Conservation (phyloP, 2,888 invertebrate species). For the Norana najaformis region DNA sequence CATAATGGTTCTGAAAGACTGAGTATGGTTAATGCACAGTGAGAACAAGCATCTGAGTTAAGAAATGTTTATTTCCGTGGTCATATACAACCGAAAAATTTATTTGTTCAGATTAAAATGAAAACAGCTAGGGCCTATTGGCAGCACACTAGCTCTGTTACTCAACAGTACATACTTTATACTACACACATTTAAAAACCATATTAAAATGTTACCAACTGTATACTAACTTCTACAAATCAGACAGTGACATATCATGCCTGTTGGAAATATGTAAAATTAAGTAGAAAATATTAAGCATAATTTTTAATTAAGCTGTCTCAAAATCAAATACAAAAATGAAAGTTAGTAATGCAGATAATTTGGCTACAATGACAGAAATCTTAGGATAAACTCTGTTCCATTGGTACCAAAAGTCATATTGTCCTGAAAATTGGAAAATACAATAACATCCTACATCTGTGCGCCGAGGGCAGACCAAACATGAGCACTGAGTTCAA, state of each 20-base stretch:
- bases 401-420: neutral
- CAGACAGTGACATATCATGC: neutral
- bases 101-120: conserved; percentile 5
- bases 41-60: neutral
- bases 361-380: neutral
- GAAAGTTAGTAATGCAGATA: conserved; percentile 10
- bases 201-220: conserved; percentile 5
- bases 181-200: neutral
- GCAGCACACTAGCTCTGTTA: neutral
- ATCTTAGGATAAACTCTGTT: neutral
- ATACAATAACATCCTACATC: neutral
- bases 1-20: too few relatives aligned
- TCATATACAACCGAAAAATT: neutral
- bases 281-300: conserved; percentile 9
- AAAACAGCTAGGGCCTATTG: neutral
- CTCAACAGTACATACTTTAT: neutral
- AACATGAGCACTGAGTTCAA: neutral
- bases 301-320: neutral
- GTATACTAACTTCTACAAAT: neutral
- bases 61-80: conserved; percentile 5
- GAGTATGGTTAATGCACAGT: too few relatives aligned
- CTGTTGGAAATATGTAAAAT: neutral
- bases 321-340: neutral
- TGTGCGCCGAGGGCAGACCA: neutral
- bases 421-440: conserved; percentile 13